Conservation (phyloP, 2,797 vertebrate species). For the Notamacropus eugenii region DNA sequence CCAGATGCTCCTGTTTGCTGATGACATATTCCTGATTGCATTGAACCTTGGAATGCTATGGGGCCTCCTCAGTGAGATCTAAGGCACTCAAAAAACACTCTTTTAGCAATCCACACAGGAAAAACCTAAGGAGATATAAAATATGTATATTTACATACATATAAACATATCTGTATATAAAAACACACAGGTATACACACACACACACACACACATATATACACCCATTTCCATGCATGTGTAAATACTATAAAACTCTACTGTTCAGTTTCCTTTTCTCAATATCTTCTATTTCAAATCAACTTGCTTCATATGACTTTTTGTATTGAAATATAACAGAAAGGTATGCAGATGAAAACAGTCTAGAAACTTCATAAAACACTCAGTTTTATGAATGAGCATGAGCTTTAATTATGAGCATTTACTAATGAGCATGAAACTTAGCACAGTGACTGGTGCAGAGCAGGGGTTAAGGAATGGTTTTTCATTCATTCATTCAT, state of each 20-base stretch:
- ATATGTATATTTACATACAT: not conserved
- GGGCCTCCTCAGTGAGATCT: not conserved
- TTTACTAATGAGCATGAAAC: not conserved
- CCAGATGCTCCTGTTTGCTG: constrained; percentile 1
- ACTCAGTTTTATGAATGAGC: not conserved
- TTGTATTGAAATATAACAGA: constrained; percentile 31
- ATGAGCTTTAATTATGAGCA: no score
- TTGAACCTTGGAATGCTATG: not conserved
- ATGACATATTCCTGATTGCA: not conserved
- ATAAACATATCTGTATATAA: not conserved
- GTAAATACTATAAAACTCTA: not conserved
- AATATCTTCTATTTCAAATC: not conserved
- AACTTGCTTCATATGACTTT: not conserved
- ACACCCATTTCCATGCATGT: not conserved
- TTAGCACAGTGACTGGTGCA: not conserved
- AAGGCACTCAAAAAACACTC: not conserved
- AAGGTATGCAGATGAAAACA: not conserved
- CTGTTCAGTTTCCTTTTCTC: constrained; percentile 27
- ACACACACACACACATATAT: no score
- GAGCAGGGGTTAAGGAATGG: not conserved
- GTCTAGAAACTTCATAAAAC: not conserved
- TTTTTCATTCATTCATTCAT: not conserved
- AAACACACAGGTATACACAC: not conserved
- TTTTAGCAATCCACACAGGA: not conserved
- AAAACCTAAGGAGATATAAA: not conserved